Conservation (phyloP, 2,888 invertebrate species). For the Drosophila kuntzei region DNA sequence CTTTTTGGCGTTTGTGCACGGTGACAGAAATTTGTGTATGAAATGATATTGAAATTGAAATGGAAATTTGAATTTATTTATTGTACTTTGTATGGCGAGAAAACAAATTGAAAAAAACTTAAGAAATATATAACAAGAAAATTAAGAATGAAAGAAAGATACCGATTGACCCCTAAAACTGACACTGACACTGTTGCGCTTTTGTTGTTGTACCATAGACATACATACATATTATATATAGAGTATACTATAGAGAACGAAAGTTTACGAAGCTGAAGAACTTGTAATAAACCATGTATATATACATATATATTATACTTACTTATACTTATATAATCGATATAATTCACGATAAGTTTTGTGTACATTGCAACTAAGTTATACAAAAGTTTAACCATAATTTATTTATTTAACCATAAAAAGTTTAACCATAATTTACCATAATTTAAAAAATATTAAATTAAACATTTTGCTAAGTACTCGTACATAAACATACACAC, state of each 20-base stretch:
- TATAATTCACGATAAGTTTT: constrained; percentile 71
- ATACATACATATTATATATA: constrained; percentile 40
- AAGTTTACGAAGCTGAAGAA: constrained; percentile 55
- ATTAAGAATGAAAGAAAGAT: constrained; percentile 24
- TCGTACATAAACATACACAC: constrained; percentile 31
- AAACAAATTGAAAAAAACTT: constrained; percentile 16
- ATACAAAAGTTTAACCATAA: constrained; percentile 64
- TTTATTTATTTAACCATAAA: too few species aligned
- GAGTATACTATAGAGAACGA: constrained; percentile 33
- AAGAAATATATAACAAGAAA: constrained; percentile 16
- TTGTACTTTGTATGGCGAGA: constrained; percentile 50
- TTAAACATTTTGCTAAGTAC: constrained; percentile 53
- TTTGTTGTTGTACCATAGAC: constrained; percentile 78
- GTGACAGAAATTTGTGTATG: constrained; percentile 65
- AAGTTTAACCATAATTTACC: constrained; percentile 73
- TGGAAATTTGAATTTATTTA: constrained; percentile 54
- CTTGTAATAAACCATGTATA: constrained; percentile 68
- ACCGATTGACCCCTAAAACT: constrained; percentile 59
- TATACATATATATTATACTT: constrained; percentile 42
- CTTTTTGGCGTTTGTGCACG: constrained; percentile 64
- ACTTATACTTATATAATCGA: constrained; percentile 33
- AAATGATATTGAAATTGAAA: constrained; percentile 34
- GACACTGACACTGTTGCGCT: constrained; percentile 80
- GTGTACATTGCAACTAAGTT: constrained; percentile 75
- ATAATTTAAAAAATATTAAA: constrained; percentile 63